These are phyloP conservation scores for Malurus cyaneus DNA, from an alignment of 2,113 vertebrate species.

Conservation along the genomic window DNA sequence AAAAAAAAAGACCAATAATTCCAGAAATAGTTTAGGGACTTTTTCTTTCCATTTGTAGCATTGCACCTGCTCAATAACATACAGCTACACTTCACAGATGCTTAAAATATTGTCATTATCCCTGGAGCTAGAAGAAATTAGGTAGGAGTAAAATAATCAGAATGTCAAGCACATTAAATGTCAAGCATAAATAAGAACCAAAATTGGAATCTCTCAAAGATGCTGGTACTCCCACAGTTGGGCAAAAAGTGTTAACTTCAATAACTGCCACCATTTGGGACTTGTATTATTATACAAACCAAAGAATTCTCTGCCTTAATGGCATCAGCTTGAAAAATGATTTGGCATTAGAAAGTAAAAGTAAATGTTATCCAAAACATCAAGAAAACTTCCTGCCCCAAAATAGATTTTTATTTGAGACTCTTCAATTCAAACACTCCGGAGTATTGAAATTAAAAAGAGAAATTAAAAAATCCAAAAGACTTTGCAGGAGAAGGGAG, in stretches of 20 bases:
- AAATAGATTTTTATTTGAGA: background rate
- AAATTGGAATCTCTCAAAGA: constrained; percentile 45
- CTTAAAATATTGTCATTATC: constrained; percentile 56
- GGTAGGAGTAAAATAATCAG: constrained; percentile 63
- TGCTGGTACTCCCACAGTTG: constrained; percentile 50
- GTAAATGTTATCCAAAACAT: background rate
- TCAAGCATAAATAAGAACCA: constrained; percentile 60
- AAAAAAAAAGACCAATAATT: background rate
- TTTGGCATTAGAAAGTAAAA: background rate
- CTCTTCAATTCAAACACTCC: background rate
- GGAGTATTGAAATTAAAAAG: background rate
- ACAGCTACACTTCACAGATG: constrained; percentile 14
- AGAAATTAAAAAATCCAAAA: background rate
- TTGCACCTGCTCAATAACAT: background rate
- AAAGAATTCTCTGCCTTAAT: background rate
- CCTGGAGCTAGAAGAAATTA: constrained; percentile 42
- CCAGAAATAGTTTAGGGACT: background rate
- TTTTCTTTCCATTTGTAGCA: background rate
- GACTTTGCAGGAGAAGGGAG: background rate
- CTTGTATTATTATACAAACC: background rate
- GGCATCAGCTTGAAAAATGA: background rate
- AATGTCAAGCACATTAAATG: constrained; percentile 60
- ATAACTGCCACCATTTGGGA: constrained; percentile 17
- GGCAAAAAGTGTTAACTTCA: constrained; percentile 31
- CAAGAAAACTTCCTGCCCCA: background rate